Percentiles rank a stretch among this genome's conserved stretches.
These are phyloP conservation scores for Hormaphis cornu DNA, from an alignment of 1,140 invertebrate species.

Conservation along the genomic window DNA sequence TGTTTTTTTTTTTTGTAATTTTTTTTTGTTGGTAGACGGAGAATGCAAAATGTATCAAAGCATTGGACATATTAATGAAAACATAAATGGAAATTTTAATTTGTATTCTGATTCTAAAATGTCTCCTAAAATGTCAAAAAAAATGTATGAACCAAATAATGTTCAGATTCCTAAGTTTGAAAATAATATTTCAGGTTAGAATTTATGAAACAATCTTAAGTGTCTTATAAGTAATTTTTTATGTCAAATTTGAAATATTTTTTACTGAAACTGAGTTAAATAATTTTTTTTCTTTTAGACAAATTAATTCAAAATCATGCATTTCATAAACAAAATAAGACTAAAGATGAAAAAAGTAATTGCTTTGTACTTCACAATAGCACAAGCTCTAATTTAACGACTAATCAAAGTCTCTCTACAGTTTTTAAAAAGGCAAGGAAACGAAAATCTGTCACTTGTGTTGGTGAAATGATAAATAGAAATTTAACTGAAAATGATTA, in stretches of 20 bases:
- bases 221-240: not conserved
- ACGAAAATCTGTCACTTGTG: not conserved
- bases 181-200: not conserved
- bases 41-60: too few species aligned
- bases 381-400: not conserved
- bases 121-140: not conserved
- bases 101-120: not conserved
- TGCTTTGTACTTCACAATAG: not conserved
- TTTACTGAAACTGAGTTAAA: not conserved
- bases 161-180: not conserved
- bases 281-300: not conserved
- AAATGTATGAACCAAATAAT: not conserved
- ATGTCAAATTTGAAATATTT: not conserved
- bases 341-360: not conserved
- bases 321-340: not conserved
- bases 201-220: not conserved
- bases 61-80: too few species aligned
- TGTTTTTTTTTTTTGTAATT: too few species aligned
- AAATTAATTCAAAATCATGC: not conserved
- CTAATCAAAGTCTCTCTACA: not conserved
- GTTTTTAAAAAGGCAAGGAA: not conserved
- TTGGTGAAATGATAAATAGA: not conserved
- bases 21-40: too few species aligned
- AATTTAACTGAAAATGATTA: not conserved
- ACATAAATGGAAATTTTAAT: not conserved